Evolutionary conservation across 2,797 vertebrate genomes (phyloP), one percentile per base, ranked within the genome.

Genomic region (Phylloscopus collybita): DNA sequence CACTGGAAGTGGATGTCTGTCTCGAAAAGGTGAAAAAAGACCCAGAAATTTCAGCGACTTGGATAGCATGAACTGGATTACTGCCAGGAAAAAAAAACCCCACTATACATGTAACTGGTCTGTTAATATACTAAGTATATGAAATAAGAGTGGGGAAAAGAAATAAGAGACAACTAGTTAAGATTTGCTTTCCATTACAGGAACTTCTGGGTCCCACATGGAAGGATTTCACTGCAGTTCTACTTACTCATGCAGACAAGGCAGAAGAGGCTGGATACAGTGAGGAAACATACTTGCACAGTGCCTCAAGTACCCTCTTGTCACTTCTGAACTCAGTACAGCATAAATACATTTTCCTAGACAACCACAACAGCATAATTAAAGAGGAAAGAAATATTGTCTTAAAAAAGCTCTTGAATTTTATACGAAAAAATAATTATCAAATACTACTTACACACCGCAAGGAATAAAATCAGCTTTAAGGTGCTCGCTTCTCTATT

Each of bases 131-230:
- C 36, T 34, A 34, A 34, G 34, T 34, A 34, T 34, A 34, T 34
- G 34, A 34, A 56, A 80, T 84, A 30, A 49, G 18, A 88, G 59
- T 17, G 26, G 65, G 22, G 69, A 47, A 93, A 67, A 86, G 8
- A 64, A 93, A 73, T 59, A 92, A 95, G 81, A 93, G 14, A 71
- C 40, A 96, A 69, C 42, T 87, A 94, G 73, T 94, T 81, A 82
- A 90, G 38, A 72, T 88, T 80, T 95, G 53, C 18, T 81, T 97
- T 82, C 96, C 74, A 86, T 96, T 97, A 85, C 93, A 98, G 98
- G 97, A 98, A 97, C 97, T 98, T 95, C 97, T 98, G 92, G 98
- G 98, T 83, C 96, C 97, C 79, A 95, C 93, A 42, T 98, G 98
- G 98, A 98, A 97, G 80, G 86, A 97, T 90, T 96, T 98, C 71